phyloP scores from a whole-genome alignment of 64 coral and sea anemone genomes.

The Stylophora pistillata region DNA sequence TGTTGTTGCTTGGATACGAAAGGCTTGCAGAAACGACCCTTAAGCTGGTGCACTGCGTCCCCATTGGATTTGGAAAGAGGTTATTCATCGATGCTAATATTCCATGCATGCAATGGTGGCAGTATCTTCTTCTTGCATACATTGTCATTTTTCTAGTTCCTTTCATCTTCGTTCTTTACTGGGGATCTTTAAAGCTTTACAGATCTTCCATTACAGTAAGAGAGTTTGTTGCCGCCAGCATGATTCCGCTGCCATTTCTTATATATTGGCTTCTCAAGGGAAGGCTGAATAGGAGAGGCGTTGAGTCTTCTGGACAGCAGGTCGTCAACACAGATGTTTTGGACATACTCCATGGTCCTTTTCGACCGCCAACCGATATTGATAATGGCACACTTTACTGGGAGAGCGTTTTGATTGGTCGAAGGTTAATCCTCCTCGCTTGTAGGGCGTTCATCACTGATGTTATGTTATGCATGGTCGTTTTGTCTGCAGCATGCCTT shows the following conservation, averaged over 20 bases:
- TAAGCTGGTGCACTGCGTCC: slow-evolving; percentile 44
- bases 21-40: slow-evolving; percentile 48
- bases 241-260: slow-evolving; percentile 61
- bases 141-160: slow-evolving; percentile 59
- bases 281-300: background rate
- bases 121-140: slow-evolving; percentile 50
- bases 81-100: slow-evolving; percentile 75
- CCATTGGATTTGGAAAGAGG: slow-evolving; percentile 13
- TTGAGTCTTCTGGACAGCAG: background rate
- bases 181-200: background rate
- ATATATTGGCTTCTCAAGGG: slow-evolving; percentile 36
- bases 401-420: slow-evolving; percentile 75
- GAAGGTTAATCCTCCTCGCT: slow-evolving; percentile 29
- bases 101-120: slow-evolving; percentile 77
- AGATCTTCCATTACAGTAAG: background rate
- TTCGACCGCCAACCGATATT: slow-evolving; percentile 2
- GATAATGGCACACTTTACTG: slow-evolving; percentile 59
- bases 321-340: too few relatives aligned
- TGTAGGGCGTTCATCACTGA: slow-evolving; percentile 38
- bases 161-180: slow-evolving; percentile 31
- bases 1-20: slow-evolving; percentile 60
- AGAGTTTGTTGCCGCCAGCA: too few relatives aligned
- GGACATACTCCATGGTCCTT: slow-evolving; percentile 44
- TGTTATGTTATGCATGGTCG: slow-evolving; percentile 13
- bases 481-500: slow-evolving; percentile 25